These are phyloP conservation scores for Chirona hameri DNA, from an alignment of 2,888 invertebrate species.

Conservation along the genomic window DNA sequence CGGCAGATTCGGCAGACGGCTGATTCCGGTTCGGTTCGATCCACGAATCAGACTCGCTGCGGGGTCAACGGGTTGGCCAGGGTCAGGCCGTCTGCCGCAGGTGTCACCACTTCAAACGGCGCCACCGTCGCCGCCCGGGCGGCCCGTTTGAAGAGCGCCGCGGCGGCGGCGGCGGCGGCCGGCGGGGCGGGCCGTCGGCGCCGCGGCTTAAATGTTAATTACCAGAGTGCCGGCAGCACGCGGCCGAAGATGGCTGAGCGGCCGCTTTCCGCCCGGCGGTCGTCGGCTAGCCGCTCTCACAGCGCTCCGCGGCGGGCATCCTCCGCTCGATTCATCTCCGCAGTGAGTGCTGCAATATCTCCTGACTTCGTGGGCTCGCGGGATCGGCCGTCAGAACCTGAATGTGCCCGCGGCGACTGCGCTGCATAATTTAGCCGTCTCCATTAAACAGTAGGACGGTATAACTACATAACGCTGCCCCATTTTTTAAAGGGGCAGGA, in stretches of 20 bases:
- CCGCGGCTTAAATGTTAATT: neutral
- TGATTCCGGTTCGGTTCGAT: too few relatives aligned
- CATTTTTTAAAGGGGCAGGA: constrained; percentile 23
- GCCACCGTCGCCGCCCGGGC: neutral
- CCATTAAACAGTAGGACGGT: neutral
- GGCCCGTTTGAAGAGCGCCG: too few relatives aligned
- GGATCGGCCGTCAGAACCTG: neutral
- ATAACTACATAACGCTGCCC: constrained; percentile 26
- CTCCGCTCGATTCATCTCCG: neutral
- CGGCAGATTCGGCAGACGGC: too few relatives aligned
- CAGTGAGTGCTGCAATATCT: neutral
- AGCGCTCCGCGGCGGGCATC: neutral
- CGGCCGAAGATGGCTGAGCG: neutral
- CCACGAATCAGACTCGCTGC: too few relatives aligned
- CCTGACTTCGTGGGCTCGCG: neutral
- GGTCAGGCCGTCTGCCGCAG: neutral
- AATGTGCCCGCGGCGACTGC: neutral
- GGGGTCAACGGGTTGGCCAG: too few relatives aligned
- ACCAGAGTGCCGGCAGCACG: constrained; percentile 3
- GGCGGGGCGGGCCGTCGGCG: neutral
- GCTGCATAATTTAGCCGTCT: neutral
- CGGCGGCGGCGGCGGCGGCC: too few relatives aligned
- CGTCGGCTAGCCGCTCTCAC: neutral
- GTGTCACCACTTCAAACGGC: neutral
- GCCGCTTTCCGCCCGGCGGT: neutral